Evolutionary conservation across 2,888 invertebrate genomes (phyloP), one percentile per base, ranked within the genome.

Genomic region (Omphaloscelis lunosa): DNA sequence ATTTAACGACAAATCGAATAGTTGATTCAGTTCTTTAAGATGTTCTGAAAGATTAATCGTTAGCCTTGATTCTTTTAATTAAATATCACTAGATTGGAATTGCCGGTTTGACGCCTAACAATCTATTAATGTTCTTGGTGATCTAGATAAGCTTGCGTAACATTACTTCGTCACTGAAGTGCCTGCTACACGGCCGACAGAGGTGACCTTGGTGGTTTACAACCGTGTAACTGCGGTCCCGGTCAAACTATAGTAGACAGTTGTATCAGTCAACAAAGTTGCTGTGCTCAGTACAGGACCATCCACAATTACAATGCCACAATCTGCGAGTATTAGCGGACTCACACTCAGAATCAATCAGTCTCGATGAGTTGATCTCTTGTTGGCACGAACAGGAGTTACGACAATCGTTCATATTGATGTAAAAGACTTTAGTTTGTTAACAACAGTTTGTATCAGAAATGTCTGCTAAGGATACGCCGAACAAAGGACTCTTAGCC

Each of bases 21-120:
- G 23, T 61, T n/a, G 20, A 34, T 68, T 58, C 34, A 53, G 15
- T 70, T 68, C 34, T 53, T 53, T 63, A 41, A 63, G 53, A 48
- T 75, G 17, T 61, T 74, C 20, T 17, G 9, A 48, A 51, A 15
- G 39, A 67, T 59, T 59, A n/a, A 85, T 62, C 17, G n/a, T 7
- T 17, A 62, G 48, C 51, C 63, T 77, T 74, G 56, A 68, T 53
- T 58, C 0, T 65, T 80, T 80, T 20, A 71, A 74, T 82, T 68
- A 65, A 79, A 79, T 79, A 48, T 59, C 45, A 61, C 41, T 66
- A 1, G 34, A 59, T 65, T 53, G 48, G n/a, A 12, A 4, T 17
- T 65, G 48, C 53, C 59, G 20, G 72, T 56, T 83, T 29, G 27
- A 66, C 2, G 20, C 0, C 20, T 77, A 82, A 39, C 3, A 34